A percentile compares a stretch with the other conserved stretches of the same genome.
Conservation (phyloP, 2,113 vertebrate species). For the Dendrocopos noguchii region DNA sequence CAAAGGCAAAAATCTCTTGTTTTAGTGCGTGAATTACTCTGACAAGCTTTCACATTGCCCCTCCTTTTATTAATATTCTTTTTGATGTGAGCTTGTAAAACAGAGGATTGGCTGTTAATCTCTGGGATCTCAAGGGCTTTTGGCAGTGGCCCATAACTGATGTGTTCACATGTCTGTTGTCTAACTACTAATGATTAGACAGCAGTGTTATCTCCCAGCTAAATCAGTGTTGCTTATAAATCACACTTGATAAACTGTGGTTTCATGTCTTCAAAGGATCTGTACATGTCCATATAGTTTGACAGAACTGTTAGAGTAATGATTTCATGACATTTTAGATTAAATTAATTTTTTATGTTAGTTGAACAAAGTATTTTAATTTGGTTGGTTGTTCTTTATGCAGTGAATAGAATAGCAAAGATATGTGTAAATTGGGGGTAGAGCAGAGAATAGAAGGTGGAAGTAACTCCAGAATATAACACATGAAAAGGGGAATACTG, state of each 20-base stretch:
- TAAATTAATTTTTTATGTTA: constrained; percentile 73
- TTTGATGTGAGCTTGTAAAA: constrained; percentile 86
- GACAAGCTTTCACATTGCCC: constrained; percentile 78
- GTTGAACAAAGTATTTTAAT: constrained; percentile 64
- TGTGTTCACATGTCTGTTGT: constrained; percentile 84
- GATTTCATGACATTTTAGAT: constrained; percentile 68
- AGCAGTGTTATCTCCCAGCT: constrained; percentile 80
- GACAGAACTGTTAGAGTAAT: constrained; percentile 68
- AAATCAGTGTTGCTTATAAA: constrained; percentile 84
- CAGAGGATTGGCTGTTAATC: constrained; percentile 87
- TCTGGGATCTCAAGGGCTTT: constrained; percentile 84
- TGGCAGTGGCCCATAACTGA: constrained; percentile 86
- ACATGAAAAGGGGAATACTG: background rate
- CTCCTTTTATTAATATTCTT: constrained; percentile 87
- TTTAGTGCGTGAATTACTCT: constrained; percentile 77
- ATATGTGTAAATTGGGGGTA: background rate
- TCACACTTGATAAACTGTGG: constrained; percentile 80
- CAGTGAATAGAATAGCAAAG: background rate
- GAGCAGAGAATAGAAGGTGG: background rate
- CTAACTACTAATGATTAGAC: constrained; percentile 85
- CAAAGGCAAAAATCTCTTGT: constrained; percentile 63
- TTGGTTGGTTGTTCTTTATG: background rate
- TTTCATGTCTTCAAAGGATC: constrained; percentile 78
- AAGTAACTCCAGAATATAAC: background rate
- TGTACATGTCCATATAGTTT: constrained; percentile 59